Percentiles rank a stretch among this genome's conserved stretches.
Conservation (phyloP, 1,140 invertebrate species). For the Lepidostoma basale region DNA sequence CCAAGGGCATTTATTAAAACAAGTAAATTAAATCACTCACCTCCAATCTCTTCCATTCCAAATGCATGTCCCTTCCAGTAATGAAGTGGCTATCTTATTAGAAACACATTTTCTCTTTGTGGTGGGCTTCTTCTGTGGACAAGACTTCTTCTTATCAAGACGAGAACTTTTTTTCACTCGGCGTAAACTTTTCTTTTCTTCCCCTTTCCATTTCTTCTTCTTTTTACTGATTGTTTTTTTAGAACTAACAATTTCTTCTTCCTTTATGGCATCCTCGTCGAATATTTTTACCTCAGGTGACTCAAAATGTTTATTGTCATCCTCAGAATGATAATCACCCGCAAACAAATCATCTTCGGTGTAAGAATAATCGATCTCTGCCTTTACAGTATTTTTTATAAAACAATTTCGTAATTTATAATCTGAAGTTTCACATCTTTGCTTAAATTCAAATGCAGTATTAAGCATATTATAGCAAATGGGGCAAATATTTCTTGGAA, state of each 20-base stretch:
- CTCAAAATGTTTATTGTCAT: conserved; percentile 34
- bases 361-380: conserved; percentile 30
- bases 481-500: conserved; percentile 38
- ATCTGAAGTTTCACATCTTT: conserved; percentile 42
- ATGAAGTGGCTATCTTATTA: conserved; percentile 42
- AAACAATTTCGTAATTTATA: conserved; percentile 30
- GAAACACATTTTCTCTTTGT: conserved; percentile 30
- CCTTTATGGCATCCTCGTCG: conserved; percentile 7
- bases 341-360: conserved; percentile 33
- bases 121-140: neutral
- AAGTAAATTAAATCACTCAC: conserved; percentile 5
- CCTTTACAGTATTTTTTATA: conserved; percentile 28
- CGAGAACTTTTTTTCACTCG: conserved; percentile 19
- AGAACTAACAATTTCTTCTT: neutral
- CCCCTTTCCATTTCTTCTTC: conserved; percentile 39
- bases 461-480: conserved; percentile 41
- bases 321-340: conserved; percentile 2
- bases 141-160: conserved; percentile 24
- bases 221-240: conserved; percentile 36
- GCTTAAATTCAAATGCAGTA: conserved; percentile 44
- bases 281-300: conserved; percentile 34
- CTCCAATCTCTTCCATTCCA: conserved; percentile 44
- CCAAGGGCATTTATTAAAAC: neutral
- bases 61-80: conserved; percentile 39
- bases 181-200: conserved; percentile 14